phyloP scores from a whole-genome alignment of 2,113 vertebrate genomes.

The Triplophysa dalaica region DNA sequence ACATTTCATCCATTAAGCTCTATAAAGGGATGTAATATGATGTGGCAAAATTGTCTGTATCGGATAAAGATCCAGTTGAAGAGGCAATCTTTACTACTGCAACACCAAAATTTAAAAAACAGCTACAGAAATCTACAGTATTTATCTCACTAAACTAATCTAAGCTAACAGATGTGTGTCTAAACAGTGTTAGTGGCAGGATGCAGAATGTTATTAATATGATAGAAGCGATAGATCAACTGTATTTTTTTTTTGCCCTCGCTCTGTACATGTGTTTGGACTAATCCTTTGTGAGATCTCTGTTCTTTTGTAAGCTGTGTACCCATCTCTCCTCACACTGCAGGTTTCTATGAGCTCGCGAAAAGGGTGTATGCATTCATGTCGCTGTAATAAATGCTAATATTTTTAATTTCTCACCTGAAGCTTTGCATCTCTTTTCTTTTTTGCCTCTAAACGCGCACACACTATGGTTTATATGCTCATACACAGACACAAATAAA shows the following conservation, averaged over 20 bases:
- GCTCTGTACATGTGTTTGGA: slow-evolving; percentile 31
- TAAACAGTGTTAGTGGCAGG: slow-evolving; percentile 27
- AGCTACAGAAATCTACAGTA: background rate
- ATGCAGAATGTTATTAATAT: slow-evolving; percentile 32
- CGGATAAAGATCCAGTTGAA: background rate
- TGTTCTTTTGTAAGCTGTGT: slow-evolving; percentile 62
- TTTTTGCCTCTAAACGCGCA: slow-evolving; percentile 48
- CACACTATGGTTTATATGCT: background rate
- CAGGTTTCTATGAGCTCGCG: slow-evolving; percentile 67
- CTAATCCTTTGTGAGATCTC: slow-evolving; percentile 46
- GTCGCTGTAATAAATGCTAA: slow-evolving; percentile 81
- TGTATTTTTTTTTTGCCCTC: slow-evolving; percentile 37
- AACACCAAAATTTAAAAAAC: background rate
- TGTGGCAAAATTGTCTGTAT: background rate
- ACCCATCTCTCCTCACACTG: slow-evolving; percentile 59
- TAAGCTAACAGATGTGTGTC: slow-evolving; percentile 25
- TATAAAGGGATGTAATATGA: background rate
- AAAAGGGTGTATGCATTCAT: slow-evolving; percentile 74
- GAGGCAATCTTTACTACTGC: background rate
- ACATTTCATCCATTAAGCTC: background rate
- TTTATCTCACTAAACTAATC: slow-evolving; percentile 5
- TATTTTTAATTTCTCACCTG: slow-evolving; percentile 81
- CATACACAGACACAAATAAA: background rate
- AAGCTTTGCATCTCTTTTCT: slow-evolving; percentile 57
- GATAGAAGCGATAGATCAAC: slow-evolving; percentile 39